These are phyloP conservation scores for Meandrusa payeni DNA, from an alignment of 2,888 invertebrate species.

Conservation along the genomic window DNA sequence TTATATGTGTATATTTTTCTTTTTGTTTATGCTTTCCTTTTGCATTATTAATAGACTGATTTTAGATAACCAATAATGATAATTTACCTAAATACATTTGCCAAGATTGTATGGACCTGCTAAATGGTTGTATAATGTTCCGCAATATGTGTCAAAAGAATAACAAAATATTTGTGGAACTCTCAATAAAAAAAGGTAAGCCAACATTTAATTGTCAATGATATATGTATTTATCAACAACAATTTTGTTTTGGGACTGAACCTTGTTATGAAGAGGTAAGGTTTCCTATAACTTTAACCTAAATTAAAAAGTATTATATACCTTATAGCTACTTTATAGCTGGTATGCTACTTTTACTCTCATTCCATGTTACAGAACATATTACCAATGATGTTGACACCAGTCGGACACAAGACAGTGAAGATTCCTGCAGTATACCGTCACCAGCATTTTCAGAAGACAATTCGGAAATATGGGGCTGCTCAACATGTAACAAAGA, in stretches of 20 bases:
- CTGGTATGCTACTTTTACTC: no score
- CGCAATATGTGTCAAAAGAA: conserved; percentile 63
- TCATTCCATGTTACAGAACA: conserved; percentile 32
- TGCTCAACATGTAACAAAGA: conserved; percentile 52
- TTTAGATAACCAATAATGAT: conserved; percentile 54
- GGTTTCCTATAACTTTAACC: no score
- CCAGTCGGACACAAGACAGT: conserved; percentile 38
- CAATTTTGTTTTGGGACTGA: no score
- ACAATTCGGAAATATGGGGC: conserved; percentile 47
- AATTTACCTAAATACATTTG: conserved; percentile 59
- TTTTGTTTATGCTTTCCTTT: not conserved
- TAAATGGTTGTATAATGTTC: conserved; percentile 67
- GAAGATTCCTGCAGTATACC: conserved; percentile 54
- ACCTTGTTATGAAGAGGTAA: no score
- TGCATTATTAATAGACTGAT: not conserved
- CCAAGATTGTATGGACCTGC: conserved; percentile 57
- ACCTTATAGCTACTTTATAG: no score
- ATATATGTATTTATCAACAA: no score
- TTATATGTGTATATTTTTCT: no score
- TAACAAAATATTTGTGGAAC: conserved; percentile 46
- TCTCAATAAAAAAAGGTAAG: conserved; percentile 59
- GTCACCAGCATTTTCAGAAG: conserved; percentile 52
- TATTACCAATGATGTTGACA: conserved; percentile 34
- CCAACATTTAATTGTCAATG: no score
- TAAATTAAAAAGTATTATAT: no score